Base-by-base conservation (phyloP, 1,140 invertebrate species). In the Agraylea sexmaculata region DNA sequence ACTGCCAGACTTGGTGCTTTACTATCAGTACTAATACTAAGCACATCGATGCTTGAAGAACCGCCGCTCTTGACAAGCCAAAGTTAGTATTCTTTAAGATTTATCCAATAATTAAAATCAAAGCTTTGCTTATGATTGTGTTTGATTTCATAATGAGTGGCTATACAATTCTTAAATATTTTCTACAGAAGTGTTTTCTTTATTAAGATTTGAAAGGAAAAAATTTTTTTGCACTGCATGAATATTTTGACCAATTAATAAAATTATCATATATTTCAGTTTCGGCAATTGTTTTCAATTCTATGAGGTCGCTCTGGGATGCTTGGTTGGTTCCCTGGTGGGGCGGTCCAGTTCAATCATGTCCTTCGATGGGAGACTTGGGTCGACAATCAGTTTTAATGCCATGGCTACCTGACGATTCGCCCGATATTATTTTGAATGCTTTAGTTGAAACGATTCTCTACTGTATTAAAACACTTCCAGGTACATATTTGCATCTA, bases 281-380 rank as follows among this genome's bases (percentile, higher is more conserved):
- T 27, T 40, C 29, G 10, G 23, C 43, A 4, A 30, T 49, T 16
- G 41, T 46, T 11, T 45, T 45, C 17, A 41, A 40, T n/a, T 29
- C 41, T n/a, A 49, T 49, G 43, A 29, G 25, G 15, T 20, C 47
- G 10, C 46, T 46, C 37, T 49, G 47, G 47, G 38, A 46, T 18
- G 47, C 43, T 23, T 49, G 47, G 47, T 25, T 49, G 17, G 20
- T 37, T 8, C 47, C 47, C 0, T 41, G 42, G 42, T 49, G 47
- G 41, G 43, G 40, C 10, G 37, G 40, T 12, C 29, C 17, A 11
- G 16, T 21, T 1, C 17, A 32, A 30, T 27, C 33, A 11, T 10
- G 37, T 2, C 32, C 38, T 15, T 44, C 33, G 30, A 32, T 43
- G 19, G 20, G n/a, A 6, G 43, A 43, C 15, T 23, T 39, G 16